phyloP scores from a whole-genome alignment of 2,113 vertebrate species.

The Mirounga angustirostris region DNA sequence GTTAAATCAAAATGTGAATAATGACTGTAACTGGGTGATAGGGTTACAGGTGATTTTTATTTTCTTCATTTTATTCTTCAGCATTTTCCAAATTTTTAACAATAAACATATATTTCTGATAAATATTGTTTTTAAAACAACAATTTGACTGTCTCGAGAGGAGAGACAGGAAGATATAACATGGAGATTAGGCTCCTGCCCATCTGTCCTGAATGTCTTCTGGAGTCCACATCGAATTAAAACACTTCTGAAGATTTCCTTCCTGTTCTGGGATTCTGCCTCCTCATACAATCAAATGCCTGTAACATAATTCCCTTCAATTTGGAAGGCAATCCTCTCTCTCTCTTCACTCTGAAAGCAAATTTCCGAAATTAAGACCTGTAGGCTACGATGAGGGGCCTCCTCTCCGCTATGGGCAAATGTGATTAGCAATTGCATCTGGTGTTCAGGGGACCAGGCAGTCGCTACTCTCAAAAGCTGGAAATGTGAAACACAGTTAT shows the following conservation, averaged over 20 bases:
- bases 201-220: conserved; percentile 56
- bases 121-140: conserved; percentile 29
- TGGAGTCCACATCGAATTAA: conserved; percentile 51
- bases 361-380: conserved; percentile 70
- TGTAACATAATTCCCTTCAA: conserved; percentile 71
- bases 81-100: background rate
- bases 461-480: background rate
- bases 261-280: conserved; percentile 67
- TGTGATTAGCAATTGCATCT: conserved; percentile 41
- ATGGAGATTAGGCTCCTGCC: background rate
- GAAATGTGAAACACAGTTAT: background rate
- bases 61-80: conserved; percentile 52
- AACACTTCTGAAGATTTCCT: conserved; percentile 74
- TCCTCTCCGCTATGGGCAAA: background rate
- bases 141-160: background rate
- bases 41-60: background rate
- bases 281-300: conserved; percentile 59
- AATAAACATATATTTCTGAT: background rate
- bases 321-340: conserved; percentile 60
- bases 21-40: background rate
- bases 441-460: background rate
- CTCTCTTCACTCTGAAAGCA: conserved; percentile 38
- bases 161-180: conserved; percentile 1
- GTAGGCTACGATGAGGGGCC: background rate
- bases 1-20: background rate